Percentiles rank a stretch among this genome's conserved stretches.
Evolutionary conservation across 2,797 vertebrate species (phyloP).

Genomic region (Megalops cyprinoides): DNA sequence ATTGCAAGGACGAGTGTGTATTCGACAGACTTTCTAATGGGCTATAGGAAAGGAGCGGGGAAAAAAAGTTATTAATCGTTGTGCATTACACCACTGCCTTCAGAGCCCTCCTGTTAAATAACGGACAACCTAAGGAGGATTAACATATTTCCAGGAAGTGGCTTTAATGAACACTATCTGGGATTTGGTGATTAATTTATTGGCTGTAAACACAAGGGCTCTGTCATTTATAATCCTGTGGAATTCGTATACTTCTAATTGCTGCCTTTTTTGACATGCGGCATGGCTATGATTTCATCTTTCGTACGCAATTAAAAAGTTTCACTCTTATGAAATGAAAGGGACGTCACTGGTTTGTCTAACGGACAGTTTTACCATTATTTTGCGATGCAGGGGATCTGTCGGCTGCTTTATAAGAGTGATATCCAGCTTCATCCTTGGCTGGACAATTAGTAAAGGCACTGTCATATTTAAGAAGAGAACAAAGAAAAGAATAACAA

Average conservation of each 20-base stretch:
- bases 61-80: constrained; percentile 45
- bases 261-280: constrained; percentile 23
- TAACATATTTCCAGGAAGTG: constrained; percentile 67
- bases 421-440: too few species aligned
- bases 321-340: too few species aligned
- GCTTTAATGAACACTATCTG: constrained; percentile 69
- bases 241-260: constrained; percentile 48
- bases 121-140: constrained; percentile 60
- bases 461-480: too few species aligned
- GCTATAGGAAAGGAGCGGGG: constrained; percentile 32
- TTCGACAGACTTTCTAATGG: constrained; percentile 44
- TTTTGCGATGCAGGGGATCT: too few species aligned
- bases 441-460: too few species aligned
- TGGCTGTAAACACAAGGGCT: constrained; percentile 62
- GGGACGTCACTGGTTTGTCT: too few species aligned
- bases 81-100: constrained; percentile 52
- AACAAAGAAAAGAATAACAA: too few species aligned
- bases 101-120: constrained; percentile 53
- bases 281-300: constrained; percentile 30
- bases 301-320: constrained; percentile 31
- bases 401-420: too few species aligned
- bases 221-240: constrained; percentile 63
- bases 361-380: too few species aligned
- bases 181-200: constrained; percentile 65
- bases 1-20: constrained; percentile 46